Conservation (phyloP, 2,797 vertebrate species). For the Scolopax rusticola region DNA sequence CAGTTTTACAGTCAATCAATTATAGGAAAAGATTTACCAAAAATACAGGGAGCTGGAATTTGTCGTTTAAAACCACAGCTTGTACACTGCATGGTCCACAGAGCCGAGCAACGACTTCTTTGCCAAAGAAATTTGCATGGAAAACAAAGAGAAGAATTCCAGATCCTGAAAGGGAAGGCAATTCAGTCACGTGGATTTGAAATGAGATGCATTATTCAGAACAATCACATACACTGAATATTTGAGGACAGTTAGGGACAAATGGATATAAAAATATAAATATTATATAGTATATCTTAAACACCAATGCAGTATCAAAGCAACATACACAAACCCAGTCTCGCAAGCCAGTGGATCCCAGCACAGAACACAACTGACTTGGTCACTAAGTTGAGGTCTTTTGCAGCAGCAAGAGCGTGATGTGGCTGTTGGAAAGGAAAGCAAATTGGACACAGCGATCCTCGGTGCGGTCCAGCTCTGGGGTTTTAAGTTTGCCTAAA, state of each 20-base stretch:
- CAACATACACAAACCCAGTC: not conserved
- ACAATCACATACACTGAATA: not conserved
- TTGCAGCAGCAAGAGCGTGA: not conserved
- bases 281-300: not conserved
- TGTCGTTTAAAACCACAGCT: conserved; percentile 96
- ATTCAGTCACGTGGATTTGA: not conserved
- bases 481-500: not conserved
- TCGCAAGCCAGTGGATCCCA: not conserved
- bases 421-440: not conserved
- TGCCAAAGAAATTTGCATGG: conserved; percentile 89
- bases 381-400: not conserved
- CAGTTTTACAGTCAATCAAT: not conserved
- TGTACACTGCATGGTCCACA: conserved; percentile 96
- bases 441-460: not conserved
- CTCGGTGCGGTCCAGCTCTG: not conserved
- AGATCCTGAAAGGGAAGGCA: conserved; percentile 81
- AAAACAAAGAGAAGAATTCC: conserved; percentile 96
- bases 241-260: not conserved
- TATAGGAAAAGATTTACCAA: conserved; percentile 82
- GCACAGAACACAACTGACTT: not conserved
- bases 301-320: not conserved
- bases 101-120: conserved; percentile 90
- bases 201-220: not conserved
- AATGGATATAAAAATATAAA: not conserved
- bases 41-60: conserved; percentile 97